Percentiles rank a stretch among this genome's conserved stretches.
These are phyloP conservation scores for Ptilorrhoa leucosticta DNA, from an alignment of 2,113 vertebrate species.

Conservation along the genomic window DNA sequence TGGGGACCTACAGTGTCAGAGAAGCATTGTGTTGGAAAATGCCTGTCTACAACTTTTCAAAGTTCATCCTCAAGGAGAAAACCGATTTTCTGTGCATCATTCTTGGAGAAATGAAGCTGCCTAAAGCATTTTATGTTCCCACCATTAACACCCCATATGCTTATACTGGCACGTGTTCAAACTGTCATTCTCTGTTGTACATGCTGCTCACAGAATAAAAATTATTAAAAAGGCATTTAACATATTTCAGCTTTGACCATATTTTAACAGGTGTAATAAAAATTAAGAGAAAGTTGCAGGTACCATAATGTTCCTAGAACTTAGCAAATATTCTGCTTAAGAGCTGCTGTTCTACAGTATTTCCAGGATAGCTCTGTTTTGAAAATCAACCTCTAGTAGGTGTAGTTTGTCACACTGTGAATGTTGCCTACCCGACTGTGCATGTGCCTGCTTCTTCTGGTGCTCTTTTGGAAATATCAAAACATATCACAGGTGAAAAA, in stretches of 20 bases:
- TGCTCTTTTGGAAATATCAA: neutral
- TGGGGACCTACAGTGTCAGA: neutral
- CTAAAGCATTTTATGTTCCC: slow-evolving; percentile 21
- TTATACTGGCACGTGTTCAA: neutral
- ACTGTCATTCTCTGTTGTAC: neutral
- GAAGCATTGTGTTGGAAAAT: slow-evolving; percentile 19
- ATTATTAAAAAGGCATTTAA: neutral
- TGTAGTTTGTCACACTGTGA: neutral
- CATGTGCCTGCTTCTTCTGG: neutral
- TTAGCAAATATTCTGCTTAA: neutral
- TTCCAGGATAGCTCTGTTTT: neutral
- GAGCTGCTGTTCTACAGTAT: neutral
- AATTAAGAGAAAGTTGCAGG: neutral
- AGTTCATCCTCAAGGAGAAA: slow-evolving; percentile 39
- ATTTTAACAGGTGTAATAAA: neutral
- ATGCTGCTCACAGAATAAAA: neutral
- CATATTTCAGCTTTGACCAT: slow-evolving; percentile 15
- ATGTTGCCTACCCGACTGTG: neutral
- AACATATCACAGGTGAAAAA: neutral
- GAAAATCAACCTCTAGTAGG: neutral
- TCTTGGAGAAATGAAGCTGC: slow-evolving; percentile 24
- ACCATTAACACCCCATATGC: slow-evolving; percentile 15
- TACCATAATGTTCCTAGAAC: neutral
- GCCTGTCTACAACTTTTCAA: neutral
- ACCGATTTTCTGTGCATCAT: slow-evolving; percentile 27